Base-by-base conservation (phyloP, 92 coral and sea anemone genomes). In the Nematostella vectensis region DNA sequence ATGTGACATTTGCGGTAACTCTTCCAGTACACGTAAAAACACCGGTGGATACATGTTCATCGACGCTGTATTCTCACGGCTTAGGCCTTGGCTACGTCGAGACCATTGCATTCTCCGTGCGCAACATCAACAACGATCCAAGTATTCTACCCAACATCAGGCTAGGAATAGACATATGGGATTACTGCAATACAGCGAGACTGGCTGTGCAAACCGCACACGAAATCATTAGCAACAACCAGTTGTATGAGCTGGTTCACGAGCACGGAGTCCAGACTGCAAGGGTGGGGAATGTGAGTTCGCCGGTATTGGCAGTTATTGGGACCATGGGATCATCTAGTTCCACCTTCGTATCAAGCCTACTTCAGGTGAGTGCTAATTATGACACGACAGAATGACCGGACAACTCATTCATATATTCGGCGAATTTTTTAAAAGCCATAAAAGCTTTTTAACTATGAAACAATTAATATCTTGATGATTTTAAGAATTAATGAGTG, bases 41-140 rank as follows among this genome's bases (percentile, higher is more conserved):
- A 16, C 39, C 78, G 4, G 29, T 56, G 30, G 78, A 77, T 9
- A 63, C 62, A 9, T 83, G 94, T 50, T 75, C 72, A 1, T 6
- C 4, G 9, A 63, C 59, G 10, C 70, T 83, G 1, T 83, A 77
- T 71, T 44, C 75, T 1, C 23, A 10, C 51, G 51, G 51, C 23
- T 62, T 74, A 43, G 94, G 94, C 0, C 82, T 83, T 16, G 94
- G 94, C 20, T 80, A 83, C 23, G 80, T 79, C 38, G 82, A 79
- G 24, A 83, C 94, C 10, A 63, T 79, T 51, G 44, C 79, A 25
- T 73, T 67, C 53, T 72, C 94, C 27, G 53, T 83, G 3, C 56
- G 76, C 27, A 48, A 50, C 33, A 79, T 83, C 50, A 83, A 78
- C 55, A 58, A 60, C 0, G 66, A 79, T 67, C 29, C 77, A 6